Percentiles rank a stretch among this genome's conserved stretches.
Evolutionary conservation across 2,888 invertebrate genomes (phyloP).

Genomic region (Sturmia bella): DNA sequence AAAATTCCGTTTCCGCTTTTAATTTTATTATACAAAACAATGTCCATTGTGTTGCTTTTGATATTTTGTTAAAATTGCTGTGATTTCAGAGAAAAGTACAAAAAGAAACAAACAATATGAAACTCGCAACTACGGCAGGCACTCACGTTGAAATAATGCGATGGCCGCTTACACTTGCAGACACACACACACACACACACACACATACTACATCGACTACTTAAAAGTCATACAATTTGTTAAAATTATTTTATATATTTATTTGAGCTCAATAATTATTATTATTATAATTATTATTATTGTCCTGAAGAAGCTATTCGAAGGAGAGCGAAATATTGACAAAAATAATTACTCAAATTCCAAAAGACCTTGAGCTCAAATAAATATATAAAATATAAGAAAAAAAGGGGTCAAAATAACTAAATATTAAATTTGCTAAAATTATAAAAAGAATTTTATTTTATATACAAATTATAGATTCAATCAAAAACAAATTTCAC

Average conservation of each 20-base stretch:
- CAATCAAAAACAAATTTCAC: too few species aligned
- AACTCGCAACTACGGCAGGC: slow-evolving; percentile 16
- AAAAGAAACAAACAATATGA: background rate
- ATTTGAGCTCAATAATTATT: too few species aligned
- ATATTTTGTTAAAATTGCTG: slow-evolving; percentile 6
- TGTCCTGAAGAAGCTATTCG: background rate
- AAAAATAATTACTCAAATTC: slow-evolving; percentile 10
- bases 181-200: too few species aligned
- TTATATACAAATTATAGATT: too few species aligned
- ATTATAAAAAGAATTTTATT: too few species aligned
- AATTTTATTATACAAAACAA: slow-evolving; percentile 21
- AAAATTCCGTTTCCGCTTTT: slow-evolving; percentile 42
- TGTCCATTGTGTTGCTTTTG: slow-evolving; percentile 25
- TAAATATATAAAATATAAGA: too few species aligned
- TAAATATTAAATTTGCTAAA: too few species aligned
- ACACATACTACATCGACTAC: too few species aligned
- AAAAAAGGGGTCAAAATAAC: too few species aligned
- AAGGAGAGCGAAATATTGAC: background rate
- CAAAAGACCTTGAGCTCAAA: too few species aligned
- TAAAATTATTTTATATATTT: slow-evolving; percentile 4
- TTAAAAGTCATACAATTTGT: background rate
- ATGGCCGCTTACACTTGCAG: background rate
- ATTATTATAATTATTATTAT: too few species aligned
- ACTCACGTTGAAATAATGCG: slow-evolving; percentile 48
- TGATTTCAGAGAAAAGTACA: background rate